Evolutionary conservation across 1,140 invertebrate genomes (phyloP), one percentile per base, ranked within the genome.

Genomic region (Drosophila mayri): DNA sequence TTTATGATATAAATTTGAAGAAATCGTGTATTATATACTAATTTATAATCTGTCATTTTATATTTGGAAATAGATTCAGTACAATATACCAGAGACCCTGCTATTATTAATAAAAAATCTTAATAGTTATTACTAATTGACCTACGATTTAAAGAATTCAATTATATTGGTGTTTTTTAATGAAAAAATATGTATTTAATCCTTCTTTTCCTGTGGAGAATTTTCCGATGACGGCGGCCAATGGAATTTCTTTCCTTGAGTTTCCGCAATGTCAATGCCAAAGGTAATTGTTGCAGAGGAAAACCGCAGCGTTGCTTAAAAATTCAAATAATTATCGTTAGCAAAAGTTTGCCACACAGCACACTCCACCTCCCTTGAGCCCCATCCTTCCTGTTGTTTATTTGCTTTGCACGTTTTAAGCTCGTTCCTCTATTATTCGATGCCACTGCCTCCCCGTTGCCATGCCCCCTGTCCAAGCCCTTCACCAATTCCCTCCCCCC

Each of bases 231-330:
- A 2, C n/a, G 14, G 9, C 20, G 38, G 9, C 8, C 11, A 1
- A 0, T 7, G n/a, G 4, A 54, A 41, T 35, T 64, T 18, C 18
- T 41, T 20, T 20, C 11, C 57, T 25, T 16, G 12, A n/a, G 58
- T 44, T 63, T 41, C 46, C 37, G 20, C 76, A 81, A 55, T 81
- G 71, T 81, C 86, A 90, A 90, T 85, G 85, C 59, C 85, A 90
- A 63, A 76, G 55, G 57, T 57, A 90, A 90, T 70, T 46, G 70
- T 47, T 41, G 46, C 46, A 16, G 11, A 25, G 8, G 28, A 62
- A 46, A 55, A 40, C 37, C 30, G 59, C 54, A 58, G 64, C 32
- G 37, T 40, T 28, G 59, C 37, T 72, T 72, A 63, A 76, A 71
- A 70, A 70, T 77, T 68, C 62, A 82, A 79, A 60, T 72, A 68